These are phyloP conservation scores for Vandiemenella viatica DNA, from an alignment of 2,888 invertebrate species.

Conservation along the genomic window DNA sequence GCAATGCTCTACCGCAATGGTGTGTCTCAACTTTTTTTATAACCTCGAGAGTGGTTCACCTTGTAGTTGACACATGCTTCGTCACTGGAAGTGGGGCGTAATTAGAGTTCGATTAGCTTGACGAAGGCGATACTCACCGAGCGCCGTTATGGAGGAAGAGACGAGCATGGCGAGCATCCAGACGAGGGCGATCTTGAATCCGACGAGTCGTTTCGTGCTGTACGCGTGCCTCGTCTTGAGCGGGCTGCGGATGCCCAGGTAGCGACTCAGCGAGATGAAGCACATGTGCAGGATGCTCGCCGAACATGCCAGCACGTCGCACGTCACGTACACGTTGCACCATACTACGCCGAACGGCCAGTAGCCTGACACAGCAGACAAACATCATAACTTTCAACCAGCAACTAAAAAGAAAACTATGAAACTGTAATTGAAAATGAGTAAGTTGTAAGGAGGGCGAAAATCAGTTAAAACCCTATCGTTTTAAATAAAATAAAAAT, in stretches of 20 bases:
- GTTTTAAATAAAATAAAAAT: no score
- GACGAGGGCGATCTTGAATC: conserved; percentile 78
- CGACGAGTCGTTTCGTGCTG: conserved; percentile 65
- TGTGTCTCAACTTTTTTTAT: background rate
- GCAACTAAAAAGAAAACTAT: no score
- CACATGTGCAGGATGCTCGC: conserved; percentile 94
- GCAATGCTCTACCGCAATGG: no score
- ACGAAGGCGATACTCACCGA: conserved; percentile 51
- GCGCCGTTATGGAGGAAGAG: conserved; percentile 68
- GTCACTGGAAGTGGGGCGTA: background rate
- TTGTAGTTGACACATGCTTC: background rate
- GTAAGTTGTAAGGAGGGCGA: no score
- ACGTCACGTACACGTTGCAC: conserved; percentile 91
- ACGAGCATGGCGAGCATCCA: conserved; percentile 85
- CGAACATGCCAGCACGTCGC: conserved; percentile 88
- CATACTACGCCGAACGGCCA: conserved; percentile 86
- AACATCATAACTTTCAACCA: no score
- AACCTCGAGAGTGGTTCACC: background rate
- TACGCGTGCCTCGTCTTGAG: conserved; percentile 65
- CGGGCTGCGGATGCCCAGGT: conserved; percentile 78
- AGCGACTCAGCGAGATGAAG: conserved; percentile 77
- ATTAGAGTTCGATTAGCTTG: background rate
- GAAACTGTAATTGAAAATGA: no score
- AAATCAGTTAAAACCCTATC: no score
- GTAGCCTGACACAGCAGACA: conserved; percentile 47